Base-by-base conservation (phyloP, 2,888 invertebrate species). In the Chymomyza procnemis region DNA sequence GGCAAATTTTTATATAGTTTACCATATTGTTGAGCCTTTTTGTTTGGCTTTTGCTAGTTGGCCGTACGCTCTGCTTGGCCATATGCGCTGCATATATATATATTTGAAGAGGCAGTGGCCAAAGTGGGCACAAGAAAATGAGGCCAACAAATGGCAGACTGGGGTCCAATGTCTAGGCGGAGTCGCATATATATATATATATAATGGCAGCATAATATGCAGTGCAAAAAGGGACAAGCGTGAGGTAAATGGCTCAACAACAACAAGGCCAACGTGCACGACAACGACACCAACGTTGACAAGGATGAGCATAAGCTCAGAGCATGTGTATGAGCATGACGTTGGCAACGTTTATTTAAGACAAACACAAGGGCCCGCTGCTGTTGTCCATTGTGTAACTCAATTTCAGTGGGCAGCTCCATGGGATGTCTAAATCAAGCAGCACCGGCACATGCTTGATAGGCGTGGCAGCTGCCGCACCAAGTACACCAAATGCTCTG, bases 1-100 rank as follows among this genome's bases (percentile, higher is more conserved):
- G 8, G 59, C 73, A 78, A 66, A 79, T 81, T 81, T 82, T 77
- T 84, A 76, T 74, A 79, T 81, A 81, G 80, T 80, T 80, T 75
- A 77, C 70, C 80, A 80, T 79, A 81, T 79, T 78, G 79, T 69
- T 73, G 66, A 67, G 75, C 54, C 41, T 60, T 67, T 55, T 48
- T 61, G 48, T 55, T 62, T 56, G 48, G 52, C 21, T 64, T 21
- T 46, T 58, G 56, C 41, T 63, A 61, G 57, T 50, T n/a, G 58
- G 60, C 12, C 59, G 58, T 47, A 14, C 52, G 22, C 60, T 66
- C 56, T 5, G 60, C 16, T 6, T 5, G 48, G 47, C 21, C 48
- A 46, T 54, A 54, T 54, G 64, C 77, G 76, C 74, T 74, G 83
- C 80, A 81, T 75, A 81, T 75, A 81, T 75, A 81, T 75, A 83